Percentiles rank a stretch among this genome's conserved stretches.
phyloP scores from a whole-genome alignment of 2,888 invertebrate genomes.

The Leptinotarsa peninsularis region DNA sequence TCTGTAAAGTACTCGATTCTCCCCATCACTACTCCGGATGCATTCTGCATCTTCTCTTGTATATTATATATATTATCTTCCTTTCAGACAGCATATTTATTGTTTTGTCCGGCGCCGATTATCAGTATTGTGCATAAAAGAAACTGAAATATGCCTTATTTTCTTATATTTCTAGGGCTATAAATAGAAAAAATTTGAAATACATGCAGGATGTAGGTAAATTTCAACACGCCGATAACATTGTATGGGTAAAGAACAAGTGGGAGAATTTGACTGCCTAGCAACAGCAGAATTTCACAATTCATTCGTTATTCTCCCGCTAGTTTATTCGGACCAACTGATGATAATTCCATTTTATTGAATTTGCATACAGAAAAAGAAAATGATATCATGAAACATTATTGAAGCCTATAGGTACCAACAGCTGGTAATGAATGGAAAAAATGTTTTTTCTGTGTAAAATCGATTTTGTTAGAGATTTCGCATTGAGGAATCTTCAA shows the following conservation, averaged over 20 bases:
- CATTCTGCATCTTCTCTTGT: no score
- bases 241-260: slow-evolving; percentile 1
- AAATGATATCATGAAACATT: background rate
- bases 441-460: background rate
- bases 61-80: background rate
- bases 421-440: background rate
- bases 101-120: background rate
- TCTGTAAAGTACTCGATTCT: no score
- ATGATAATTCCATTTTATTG: background rate
- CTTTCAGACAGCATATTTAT: background rate
- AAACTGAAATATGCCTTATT: background rate
- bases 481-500: background rate
- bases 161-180: background rate
- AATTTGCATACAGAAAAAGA: background rate
- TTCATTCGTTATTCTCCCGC: background rate
- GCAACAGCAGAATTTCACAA: slow-evolving; percentile 1
- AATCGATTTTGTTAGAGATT: background rate
- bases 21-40: no score
- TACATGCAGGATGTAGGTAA: background rate
- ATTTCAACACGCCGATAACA: background rate
- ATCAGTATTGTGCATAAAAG: background rate
- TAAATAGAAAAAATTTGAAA: background rate
- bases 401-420: background rate
- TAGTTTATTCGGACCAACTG: background rate
- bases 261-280: slow-evolving; percentile 1